Evolutionary conservation across 2,888 invertebrate genomes (phyloP).

Genomic region (Platynereis dumerilii): DNA sequence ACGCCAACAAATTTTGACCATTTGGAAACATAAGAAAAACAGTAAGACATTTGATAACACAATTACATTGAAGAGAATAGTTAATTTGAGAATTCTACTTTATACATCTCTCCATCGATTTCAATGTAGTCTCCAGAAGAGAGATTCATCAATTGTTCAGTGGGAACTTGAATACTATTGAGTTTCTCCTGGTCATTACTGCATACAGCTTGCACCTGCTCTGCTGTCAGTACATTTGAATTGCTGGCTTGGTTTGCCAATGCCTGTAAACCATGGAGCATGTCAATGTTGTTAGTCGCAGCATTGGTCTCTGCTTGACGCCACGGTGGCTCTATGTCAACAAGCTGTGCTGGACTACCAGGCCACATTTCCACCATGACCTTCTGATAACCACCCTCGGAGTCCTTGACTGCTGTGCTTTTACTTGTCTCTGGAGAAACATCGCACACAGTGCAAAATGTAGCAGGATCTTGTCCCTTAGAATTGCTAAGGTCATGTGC

Average conservation of each 20-base stretch:
- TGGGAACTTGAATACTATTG: conserved; percentile 43
- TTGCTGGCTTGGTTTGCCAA: conserved; percentile 42
- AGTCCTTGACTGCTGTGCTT: background rate
- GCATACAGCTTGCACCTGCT: background rate
- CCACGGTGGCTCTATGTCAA: conserved; percentile 12
- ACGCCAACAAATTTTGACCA: no score
- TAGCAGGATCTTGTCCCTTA: background rate
- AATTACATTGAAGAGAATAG: no score
- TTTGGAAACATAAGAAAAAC: no score
- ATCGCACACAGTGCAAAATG: background rate
- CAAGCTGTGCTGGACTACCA: conserved; percentile 18
- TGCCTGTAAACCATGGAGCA: conserved; percentile 56
- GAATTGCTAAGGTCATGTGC: no score
- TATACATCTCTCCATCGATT: conserved; percentile 58
- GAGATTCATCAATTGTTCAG: conserved; percentile 52
- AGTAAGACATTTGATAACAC: no score
- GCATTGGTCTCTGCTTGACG: conserved; percentile 3
- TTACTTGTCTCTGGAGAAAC: background rate
- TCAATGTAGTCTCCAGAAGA: conserved; percentile 57
- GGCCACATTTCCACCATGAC: conserved; percentile 23
- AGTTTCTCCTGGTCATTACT: background rate
- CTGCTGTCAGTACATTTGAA: background rate
- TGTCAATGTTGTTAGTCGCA: conserved; percentile 53
- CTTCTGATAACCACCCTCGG: conserved; percentile 1
- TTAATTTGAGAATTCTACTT: conserved; percentile 44